Conservation (phyloP, 2,113 vertebrate species). For the Myotis davidii region DNA sequence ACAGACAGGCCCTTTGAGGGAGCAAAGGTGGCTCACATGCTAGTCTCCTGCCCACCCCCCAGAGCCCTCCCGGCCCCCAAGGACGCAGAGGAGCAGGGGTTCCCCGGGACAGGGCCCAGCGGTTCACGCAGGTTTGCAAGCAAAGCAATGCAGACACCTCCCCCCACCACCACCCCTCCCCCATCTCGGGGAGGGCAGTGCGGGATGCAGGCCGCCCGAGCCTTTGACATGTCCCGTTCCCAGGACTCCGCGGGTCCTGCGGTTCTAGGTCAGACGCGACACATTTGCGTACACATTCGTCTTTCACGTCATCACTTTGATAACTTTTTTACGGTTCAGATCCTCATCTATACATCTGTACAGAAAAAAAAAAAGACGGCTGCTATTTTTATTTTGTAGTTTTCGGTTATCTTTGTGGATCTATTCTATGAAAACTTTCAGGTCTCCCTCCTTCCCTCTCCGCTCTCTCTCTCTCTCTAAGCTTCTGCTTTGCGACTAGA, state of each 20-base stretch:
- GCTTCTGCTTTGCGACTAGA: constrained; percentile 92
- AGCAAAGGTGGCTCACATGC: constrained; percentile 59
- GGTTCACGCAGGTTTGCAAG: constrained; percentile 72
- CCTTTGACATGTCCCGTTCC: constrained; percentile 87
- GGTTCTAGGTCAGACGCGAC: constrained; percentile 95
- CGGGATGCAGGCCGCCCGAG: constrained; percentile 86
- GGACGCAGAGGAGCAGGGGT: constrained; percentile 73
- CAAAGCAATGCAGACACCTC: constrained; percentile 62
- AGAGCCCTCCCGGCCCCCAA: neutral
- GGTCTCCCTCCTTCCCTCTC: constrained; percentile 90
- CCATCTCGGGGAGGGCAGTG: constrained; percentile 81
- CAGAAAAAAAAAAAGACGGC: constrained; percentile 92
- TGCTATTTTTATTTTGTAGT: constrained; percentile 90
- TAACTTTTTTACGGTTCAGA: constrained; percentile 98
- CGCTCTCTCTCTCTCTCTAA: constrained; percentile 86
- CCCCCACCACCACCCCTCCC: neutral
- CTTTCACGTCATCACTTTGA: constrained; percentile 98
- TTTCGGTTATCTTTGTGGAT: constrained; percentile 95
- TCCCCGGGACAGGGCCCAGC: constrained; percentile 79
- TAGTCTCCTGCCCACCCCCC: constrained; percentile 34
- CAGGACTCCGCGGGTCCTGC: constrained; percentile 93
- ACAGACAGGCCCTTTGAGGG: constrained; percentile 77
- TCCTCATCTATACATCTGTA: constrained; percentile 98
- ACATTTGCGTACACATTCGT: constrained; percentile 93
- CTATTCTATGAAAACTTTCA: constrained; percentile 94